Evolutionary conservation across 2,797 vertebrate species (phyloP).

Genomic region (Cygnus olor): DNA sequence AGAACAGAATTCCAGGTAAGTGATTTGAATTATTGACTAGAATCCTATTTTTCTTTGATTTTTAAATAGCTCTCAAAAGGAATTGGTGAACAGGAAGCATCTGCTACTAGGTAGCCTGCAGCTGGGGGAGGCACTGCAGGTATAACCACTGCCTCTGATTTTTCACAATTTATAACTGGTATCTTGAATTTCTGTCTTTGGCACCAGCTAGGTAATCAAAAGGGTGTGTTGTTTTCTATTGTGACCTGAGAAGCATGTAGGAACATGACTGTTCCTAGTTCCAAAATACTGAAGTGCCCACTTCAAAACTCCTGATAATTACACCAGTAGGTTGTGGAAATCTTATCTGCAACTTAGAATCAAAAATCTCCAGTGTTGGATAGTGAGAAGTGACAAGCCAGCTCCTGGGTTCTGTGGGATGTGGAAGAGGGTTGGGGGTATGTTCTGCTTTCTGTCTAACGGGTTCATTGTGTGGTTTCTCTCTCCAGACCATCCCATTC

Average conservation of each 20-base stretch:
- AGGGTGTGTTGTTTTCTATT: background rate
- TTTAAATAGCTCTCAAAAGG: background rate
- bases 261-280: background rate
- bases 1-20: conserved; percentile 88
- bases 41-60: background rate
- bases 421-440: background rate
- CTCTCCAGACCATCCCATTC: conserved; percentile 86
- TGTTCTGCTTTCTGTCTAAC: background rate
- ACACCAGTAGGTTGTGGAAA: background rate
- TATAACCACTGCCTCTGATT: background rate
- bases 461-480: background rate
- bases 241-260: fast-evolving
- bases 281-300: background rate
- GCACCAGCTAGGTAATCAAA: background rate
- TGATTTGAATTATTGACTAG: background rate
- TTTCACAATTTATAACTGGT: background rate
- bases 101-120: background rate
- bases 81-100: background rate
- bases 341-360: background rate
- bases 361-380: background rate
- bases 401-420: background rate
- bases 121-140: background rate
- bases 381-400: background rate
- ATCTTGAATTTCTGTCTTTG: background rate
- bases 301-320: background rate